Base-by-base conservation (phyloP, 2,888 invertebrate genomes). In the Tiliacea aurago region DNA sequence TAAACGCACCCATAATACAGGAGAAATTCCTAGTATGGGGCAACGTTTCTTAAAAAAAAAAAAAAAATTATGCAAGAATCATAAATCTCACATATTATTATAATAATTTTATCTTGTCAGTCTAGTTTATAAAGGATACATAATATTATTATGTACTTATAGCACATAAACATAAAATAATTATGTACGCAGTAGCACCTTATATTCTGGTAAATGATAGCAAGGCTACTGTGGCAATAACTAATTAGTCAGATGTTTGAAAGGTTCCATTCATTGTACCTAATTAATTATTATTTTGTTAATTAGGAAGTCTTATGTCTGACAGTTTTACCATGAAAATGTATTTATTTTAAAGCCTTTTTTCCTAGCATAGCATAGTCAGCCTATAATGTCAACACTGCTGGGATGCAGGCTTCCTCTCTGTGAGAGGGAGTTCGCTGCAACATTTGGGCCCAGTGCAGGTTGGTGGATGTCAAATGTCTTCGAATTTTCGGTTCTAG, bases 81-180 rank as follows among this genome's bases (percentile, higher is more conserved):
- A 68, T 62, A 72, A 63, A 70, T 68, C 33, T 64, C 41, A 55
- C 37, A 47, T 58, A 23, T 18, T 9, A 49, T 20, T 49, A 51
- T 58, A 62, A 63, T 66, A 23, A 53, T 63, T 45, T 53, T 63
- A 80, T 80, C 80, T 70, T 23, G 70, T 53, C 51, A 61, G 43
- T 70, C 73, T 70, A 49, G 81, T 80, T 23, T 74, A 53, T 43
- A 68, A 70, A 81, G 75, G 81, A 84, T 81, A 78, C 45, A 43
- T 13, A 51, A 63, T 18, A 41, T 33, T 64, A 55, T 6, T 4
- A 33, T 64, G 51, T 47, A 23, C 45, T 18, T 41, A 45, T 11
- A 37, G 28, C 18, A 43, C 23, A 73, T 49, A 45, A 15, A 59
- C 0, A 63, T 41, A 20, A 43, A 28, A 66, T 33, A 7, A 23